phyloP scores from a whole-genome alignment of 2,888 invertebrate species.

The Diabrotica balteata region DNA sequence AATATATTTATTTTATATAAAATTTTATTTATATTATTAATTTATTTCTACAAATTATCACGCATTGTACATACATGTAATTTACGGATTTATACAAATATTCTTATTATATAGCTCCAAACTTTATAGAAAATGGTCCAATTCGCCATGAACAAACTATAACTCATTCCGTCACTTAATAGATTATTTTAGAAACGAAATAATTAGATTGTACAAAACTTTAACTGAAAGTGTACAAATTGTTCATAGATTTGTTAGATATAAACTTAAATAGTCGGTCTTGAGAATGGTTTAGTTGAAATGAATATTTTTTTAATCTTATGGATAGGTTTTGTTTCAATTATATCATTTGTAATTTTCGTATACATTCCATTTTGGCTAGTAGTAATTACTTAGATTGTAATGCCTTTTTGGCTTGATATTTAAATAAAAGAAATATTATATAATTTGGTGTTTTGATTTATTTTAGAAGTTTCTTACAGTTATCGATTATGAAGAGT shows the following conservation, averaged over 20 bases:
- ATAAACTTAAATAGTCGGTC: conserved; percentile 9
- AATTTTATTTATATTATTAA: background rate
- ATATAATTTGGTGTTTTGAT: background rate
- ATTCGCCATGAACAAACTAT: conserved; percentile 33
- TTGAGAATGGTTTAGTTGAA: conserved; percentile 15
- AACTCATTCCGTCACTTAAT: conserved; percentile 33
- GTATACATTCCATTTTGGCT: conserved; percentile 22
- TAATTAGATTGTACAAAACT: conserved; percentile 34
- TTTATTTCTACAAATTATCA: background rate
- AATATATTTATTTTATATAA: background rate
- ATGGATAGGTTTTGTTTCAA: conserved; percentile 8
- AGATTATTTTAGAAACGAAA: conserved; percentile 19
- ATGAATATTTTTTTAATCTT: conserved; percentile 6
- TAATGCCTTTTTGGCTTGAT: conserved; percentile 25
- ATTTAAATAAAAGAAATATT: conserved; percentile 22
- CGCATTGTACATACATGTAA: too few species aligned
- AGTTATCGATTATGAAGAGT: too few species aligned
- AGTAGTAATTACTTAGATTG: conserved; percentile 20
- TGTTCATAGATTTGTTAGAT: conserved; percentile 33
- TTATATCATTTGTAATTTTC: conserved; percentile 15
- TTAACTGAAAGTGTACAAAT: conserved; percentile 41
- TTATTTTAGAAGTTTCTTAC: too few species aligned
- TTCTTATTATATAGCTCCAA: too few species aligned
- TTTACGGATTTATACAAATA: too few species aligned
- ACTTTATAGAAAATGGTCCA: background rate